A percentile compares a stretch with the other conserved stretches of the same genome.
Conservation (phyloP, 2,888 invertebrate genomes). For the Caenorhabditis sp. region DNA sequence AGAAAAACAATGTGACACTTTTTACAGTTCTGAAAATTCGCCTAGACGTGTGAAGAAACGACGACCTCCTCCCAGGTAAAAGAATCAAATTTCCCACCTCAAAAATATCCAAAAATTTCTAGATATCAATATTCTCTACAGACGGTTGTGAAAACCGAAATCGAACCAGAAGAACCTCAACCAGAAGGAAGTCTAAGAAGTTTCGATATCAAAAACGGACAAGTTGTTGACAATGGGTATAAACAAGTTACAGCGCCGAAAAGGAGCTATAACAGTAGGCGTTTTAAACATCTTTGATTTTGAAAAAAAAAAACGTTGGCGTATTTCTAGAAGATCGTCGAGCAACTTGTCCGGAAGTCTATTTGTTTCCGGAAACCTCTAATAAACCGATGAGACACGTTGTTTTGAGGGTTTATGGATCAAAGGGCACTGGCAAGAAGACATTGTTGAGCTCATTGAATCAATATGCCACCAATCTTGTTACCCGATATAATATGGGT, state of each 20-base stretch:
- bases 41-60: constrained; percentile 40
- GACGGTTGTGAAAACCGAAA: constrained; percentile 1
- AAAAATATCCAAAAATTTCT: too few relatives aligned
- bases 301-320: neutral
- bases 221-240: constrained; percentile 43
- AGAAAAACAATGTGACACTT: neutral
- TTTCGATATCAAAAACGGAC: constrained; percentile 42
- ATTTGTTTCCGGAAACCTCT: constrained; percentile 52
- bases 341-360: constrained; percentile 69
- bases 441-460: constrained; percentile 56
- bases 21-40: constrained; percentile 41
- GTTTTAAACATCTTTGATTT: neutral
- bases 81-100: neutral
- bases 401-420: constrained; percentile 58
- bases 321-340: constrained; percentile 49
- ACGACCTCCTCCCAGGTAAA: constrained; percentile 31
- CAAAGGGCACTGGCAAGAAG: constrained; percentile 59
- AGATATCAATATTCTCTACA: constrained; percentile 41
- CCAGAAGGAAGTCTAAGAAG: constrained; percentile 40
- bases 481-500: constrained; percentile 17
- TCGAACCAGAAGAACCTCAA: neutral
- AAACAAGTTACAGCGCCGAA: constrained; percentile 7
- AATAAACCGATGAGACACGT: constrained; percentile 30
- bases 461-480: constrained; percentile 50
- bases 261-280: neutral